Evolutionary conservation across 2,888 invertebrate genomes (phyloP).

Genomic region (Callyntrura sp.): DNA sequence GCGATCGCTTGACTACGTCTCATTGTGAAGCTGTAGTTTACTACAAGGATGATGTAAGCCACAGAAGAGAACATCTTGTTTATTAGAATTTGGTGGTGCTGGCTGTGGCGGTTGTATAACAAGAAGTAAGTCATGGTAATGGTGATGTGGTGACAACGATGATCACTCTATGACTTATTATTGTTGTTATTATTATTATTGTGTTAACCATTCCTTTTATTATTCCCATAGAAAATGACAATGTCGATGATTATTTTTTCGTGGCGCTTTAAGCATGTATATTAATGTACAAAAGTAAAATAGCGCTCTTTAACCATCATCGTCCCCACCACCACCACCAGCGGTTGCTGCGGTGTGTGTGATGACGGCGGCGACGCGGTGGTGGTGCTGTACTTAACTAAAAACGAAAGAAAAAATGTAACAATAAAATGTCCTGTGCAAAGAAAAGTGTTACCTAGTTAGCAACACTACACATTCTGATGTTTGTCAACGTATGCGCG

Average conservation of each 20-base stretch:
- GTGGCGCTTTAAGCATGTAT: conserved; percentile 9
- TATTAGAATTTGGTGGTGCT: not conserved
- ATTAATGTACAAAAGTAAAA: conserved; percentile 6
- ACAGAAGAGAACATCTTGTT: conserved; percentile 9
- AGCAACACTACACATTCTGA: not conserved
- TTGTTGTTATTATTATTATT: conserved; percentile 12
- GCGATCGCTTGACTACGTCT: conserved; percentile 16
- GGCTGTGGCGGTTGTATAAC: conserved; percentile 41
- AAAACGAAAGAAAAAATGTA: not conserved
- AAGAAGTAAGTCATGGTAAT: conserved; percentile 40
- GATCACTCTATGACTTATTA: conserved; percentile 50
- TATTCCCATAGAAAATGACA: conserved; percentile 34
- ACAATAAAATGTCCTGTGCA: conserved; percentile 45
- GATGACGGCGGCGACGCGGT: not conserved
- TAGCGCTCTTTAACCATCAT: conserved; percentile 17
- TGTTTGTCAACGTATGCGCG: not conserved
- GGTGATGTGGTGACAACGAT: conserved; percentile 56
- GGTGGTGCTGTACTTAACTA: conserved; percentile 3
- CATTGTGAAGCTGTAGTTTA: conserved; percentile 7
- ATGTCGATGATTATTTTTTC: conserved; percentile 23
- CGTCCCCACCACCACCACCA: conserved; percentile 1
- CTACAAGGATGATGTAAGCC: conserved; percentile 10
- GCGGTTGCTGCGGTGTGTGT: conserved; percentile 1
- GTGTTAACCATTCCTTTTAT: conserved; percentile 22
- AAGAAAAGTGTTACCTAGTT: conserved; percentile 43